Evolutionary conservation across 1,140 invertebrate genomes (phyloP).

Genomic region (Paramacrobiotus metropolitanus): DNA sequence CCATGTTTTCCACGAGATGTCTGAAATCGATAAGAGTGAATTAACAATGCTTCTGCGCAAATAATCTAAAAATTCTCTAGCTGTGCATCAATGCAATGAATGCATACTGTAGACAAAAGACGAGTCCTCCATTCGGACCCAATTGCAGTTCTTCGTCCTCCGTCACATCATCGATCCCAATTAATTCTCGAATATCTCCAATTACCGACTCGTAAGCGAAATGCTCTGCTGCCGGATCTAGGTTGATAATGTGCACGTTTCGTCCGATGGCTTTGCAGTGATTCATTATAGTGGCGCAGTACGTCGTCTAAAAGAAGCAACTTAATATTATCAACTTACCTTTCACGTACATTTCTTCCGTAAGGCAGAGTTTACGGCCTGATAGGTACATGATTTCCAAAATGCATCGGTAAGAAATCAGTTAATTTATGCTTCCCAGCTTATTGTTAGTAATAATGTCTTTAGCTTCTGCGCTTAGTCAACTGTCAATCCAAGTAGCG

Average conservation of each 20-base stretch:
- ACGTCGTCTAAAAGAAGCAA: conserved; percentile 49
- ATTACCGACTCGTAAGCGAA: conserved; percentile 68
- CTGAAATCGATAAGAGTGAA: conserved; percentile 23
- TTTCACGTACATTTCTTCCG: conserved; percentile 10
- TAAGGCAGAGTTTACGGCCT: too few species aligned
- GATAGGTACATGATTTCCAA: too few species aligned
- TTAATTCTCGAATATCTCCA: conserved; percentile 72
- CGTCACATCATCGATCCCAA: conserved; percentile 85
- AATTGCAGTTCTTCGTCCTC: conserved; percentile 79
- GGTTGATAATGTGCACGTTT: conserved; percentile 63
- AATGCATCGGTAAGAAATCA: too few species aligned
- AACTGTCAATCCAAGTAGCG: too few species aligned
- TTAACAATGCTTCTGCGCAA: background rate
- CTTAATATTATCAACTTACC: conserved; percentile 7
- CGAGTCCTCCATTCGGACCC: conserved; percentile 87
- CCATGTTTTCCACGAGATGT: conserved; percentile 65
- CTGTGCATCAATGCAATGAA: conserved; percentile 3
- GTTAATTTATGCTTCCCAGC: too few species aligned
- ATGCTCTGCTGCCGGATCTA: conserved; percentile 89
- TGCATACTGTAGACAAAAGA: conserved; percentile 83
- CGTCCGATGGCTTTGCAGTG: conserved; percentile 50
- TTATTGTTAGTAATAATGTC: too few species aligned
- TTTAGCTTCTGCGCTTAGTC: too few species aligned
- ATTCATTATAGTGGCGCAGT: conserved; percentile 64
- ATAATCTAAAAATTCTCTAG: background rate